Evolutionary conservation across 2,888 invertebrate genomes (phyloP).

Genomic region (Azorinus chamasolen): DNA sequence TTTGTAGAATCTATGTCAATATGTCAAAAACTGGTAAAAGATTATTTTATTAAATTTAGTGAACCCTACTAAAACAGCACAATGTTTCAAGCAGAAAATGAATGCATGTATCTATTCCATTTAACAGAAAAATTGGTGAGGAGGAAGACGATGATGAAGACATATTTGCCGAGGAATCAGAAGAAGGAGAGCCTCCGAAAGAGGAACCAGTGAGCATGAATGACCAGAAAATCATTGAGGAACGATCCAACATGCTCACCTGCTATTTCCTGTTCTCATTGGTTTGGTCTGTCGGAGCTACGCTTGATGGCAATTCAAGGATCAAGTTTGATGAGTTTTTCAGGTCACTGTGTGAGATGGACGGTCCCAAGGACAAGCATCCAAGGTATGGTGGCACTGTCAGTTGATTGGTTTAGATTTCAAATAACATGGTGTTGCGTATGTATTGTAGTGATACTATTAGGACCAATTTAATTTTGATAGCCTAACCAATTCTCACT

Average conservation of each 20-base stretch:
- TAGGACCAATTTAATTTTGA: too few relatives aligned
- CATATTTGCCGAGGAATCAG: constrained; percentile 76
- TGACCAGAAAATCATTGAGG: constrained; percentile 84
- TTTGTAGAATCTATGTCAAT: too few relatives aligned
- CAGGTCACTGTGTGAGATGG: constrained; percentile 89
- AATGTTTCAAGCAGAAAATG: too few relatives aligned
- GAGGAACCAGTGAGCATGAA: constrained; percentile 64
- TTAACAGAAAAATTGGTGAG: constrained; percentile 79
- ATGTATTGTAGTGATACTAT: too few relatives aligned
- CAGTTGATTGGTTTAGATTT: too few relatives aligned
- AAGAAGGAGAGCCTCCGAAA: constrained; percentile 57
- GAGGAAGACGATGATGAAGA: constrained; percentile 83
- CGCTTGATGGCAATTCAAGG: constrained; percentile 82
- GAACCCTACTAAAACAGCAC: too few relatives aligned
- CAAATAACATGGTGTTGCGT: too few relatives aligned
- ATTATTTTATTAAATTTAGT: too few relatives aligned
- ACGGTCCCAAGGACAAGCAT: constrained; percentile 81
- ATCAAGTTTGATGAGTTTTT: constrained; percentile 86
- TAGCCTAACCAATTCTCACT: too few relatives aligned
- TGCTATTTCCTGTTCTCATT: constrained; percentile 85
- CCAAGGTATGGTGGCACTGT: constrained; percentile 76
- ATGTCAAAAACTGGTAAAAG: too few relatives aligned
- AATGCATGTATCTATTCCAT: too few relatives aligned
- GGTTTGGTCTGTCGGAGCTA: constrained; percentile 85
- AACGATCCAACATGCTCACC: constrained; percentile 83